Evolutionary conservation across 2,113 vertebrate genomes (phyloP), one percentile per base, ranked within the genome.

Genomic region (Indicator maculatus): DNA sequence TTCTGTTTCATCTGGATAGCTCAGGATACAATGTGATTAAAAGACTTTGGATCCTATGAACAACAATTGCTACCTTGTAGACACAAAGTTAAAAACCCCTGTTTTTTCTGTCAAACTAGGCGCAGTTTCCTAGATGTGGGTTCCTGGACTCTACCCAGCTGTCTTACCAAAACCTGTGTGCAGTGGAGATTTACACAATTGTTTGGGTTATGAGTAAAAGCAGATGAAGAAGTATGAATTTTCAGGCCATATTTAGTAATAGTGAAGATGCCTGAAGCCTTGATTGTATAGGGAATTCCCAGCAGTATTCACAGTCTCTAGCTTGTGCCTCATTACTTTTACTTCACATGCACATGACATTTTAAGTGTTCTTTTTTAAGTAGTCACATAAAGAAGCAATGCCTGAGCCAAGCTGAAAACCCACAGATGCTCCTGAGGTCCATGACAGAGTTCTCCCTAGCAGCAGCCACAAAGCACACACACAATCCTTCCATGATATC

Each of bases 341-440:
- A 70, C 61, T 82, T 76, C 55, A 69, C 9, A 15, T 10, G 28
- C 16, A 44, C 0, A 0, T 44, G 58, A n/a, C 63, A 78, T 86
- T 76, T 84, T 12, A 73, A 69, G 27, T 33, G 30, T 12, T 3
- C 2, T 26, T 66, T 74, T 64, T 67, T 8, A 67, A 39, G 36
- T 0, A 4, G 28, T 8, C 19, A 41, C 0, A 0, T 41, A 4
- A 84, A 27, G 44, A 81, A 1, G 0, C 36, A 71, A 38, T 5
- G n/a, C 18, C 39, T 10, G 21, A 76, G 67, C 31, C 44, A 26
- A 56, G 72, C n/a, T 82, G 56, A 78, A 55, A 69, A 61, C 30
- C 11, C 20, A 14, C 1, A 0, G 18, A 9, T 55, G 41, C 16
- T 33, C 27, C 76, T 24, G 33, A 53, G 38, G 33, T 21, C 61